Percentiles rank a stretch among this genome's conserved stretches.
Conservation (phyloP, 2,113 vertebrate species). For the Nanorana parkeri region DNA sequence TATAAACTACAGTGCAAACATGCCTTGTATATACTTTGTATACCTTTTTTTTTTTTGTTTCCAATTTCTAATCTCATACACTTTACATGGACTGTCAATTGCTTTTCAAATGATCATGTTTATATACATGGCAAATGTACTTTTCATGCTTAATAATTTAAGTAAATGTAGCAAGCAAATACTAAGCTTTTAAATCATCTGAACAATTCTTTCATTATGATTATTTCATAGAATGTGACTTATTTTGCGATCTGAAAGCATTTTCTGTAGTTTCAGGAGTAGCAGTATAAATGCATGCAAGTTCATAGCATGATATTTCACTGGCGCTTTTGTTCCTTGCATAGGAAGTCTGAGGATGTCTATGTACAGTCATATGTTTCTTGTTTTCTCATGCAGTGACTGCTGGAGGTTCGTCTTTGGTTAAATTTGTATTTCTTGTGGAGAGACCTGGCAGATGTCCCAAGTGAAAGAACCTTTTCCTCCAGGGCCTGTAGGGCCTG, state of each 20-base stretch:
- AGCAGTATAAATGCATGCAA: neutral
- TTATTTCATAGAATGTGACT: too few relatives aligned
- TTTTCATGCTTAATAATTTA: too few relatives aligned
- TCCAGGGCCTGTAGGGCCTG: constrained; percentile 83
- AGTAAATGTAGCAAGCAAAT: too few relatives aligned
- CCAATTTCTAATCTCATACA: too few relatives aligned
- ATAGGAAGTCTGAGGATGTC: neutral
- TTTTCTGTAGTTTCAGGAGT: too few relatives aligned
- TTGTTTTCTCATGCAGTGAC: constrained; percentile 70
- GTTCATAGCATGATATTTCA: neutral
- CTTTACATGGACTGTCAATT: too few relatives aligned
- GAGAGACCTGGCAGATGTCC: constrained; percentile 91
- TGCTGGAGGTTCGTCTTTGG: constrained; percentile 69
- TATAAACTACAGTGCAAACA: too few relatives aligned
- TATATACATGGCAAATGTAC: too few relatives aligned
- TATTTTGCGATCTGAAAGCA: too few relatives aligned
- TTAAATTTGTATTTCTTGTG: constrained; percentile 58
- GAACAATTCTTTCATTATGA: neutral
- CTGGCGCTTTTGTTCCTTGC: neutral
- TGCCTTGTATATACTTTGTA: too few relatives aligned
- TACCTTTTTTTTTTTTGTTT: too few relatives aligned
- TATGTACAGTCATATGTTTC: constrained; percentile 19
- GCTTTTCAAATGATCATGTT: too few relatives aligned
- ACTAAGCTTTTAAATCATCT: neutral
- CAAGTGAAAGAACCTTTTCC: constrained; percentile 79